phyloP scores from a whole-genome alignment of 2,113 vertebrate species.

The Chlamydotis undulata region DNA sequence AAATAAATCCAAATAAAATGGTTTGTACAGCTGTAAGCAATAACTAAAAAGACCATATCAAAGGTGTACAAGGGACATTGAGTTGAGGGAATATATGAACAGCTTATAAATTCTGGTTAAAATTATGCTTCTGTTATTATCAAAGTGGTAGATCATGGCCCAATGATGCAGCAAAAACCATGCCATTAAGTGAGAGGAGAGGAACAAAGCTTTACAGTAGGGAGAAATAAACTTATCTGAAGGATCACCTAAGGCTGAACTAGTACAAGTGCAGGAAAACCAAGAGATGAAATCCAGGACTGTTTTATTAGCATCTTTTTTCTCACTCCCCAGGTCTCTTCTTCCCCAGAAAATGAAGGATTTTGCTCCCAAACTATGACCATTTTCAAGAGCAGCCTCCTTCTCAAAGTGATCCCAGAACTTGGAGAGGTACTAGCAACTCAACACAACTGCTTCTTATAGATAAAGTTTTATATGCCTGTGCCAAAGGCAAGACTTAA shows the following conservation, averaged over 20 bases:
- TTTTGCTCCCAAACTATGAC: not conserved
- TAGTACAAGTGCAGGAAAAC: not conserved
- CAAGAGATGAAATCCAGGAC: not conserved
- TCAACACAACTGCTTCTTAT: not conserved
- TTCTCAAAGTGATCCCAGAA: not conserved
- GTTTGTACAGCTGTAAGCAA: not conserved
- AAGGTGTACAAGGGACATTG: not conserved
- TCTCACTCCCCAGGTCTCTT: not conserved
- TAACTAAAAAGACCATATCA: not conserved
- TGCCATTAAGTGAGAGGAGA: not conserved
- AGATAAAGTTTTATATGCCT: not conserved
- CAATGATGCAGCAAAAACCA: not conserved
- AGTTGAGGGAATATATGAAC: not conserved
- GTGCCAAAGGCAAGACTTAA: not conserved
- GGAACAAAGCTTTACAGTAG: not conserved
- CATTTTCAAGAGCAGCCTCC: not conserved
- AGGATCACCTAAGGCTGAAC: not conserved
- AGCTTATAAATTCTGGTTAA: not conserved
- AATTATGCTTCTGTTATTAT: not conserved
- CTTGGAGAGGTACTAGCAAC: not conserved
- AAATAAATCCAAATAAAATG: not conserved
- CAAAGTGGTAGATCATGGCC: not conserved
- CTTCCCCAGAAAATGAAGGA: not conserved
- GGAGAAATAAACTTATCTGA: not conserved
- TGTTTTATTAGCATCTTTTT: not conserved